Percentiles rank a stretch among this genome's conserved stretches.
These are phyloP conservation scores for Limnephilus lunatus DNA, from an alignment of 2,888 invertebrate genomes.

Conservation along the genomic window DNA sequence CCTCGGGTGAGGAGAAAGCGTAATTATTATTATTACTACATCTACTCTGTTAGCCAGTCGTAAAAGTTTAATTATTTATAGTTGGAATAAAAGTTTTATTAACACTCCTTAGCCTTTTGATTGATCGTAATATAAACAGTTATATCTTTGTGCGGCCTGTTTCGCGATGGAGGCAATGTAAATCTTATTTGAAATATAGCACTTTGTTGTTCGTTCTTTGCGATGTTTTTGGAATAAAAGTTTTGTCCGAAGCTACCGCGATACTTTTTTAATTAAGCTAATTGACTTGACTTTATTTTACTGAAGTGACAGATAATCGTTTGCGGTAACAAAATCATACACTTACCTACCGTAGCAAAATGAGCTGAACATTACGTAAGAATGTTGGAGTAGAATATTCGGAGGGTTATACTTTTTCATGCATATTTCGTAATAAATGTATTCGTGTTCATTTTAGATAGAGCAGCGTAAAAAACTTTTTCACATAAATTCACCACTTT, in stretches of 20 bases:
- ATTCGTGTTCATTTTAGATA: background rate
- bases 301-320: background rate
- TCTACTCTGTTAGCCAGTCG: conserved; percentile 13
- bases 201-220: background rate
- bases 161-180: background rate
- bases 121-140: conserved; percentile 32
- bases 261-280: background rate
- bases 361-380: background rate
- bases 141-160: background rate
- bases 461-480: background rate
- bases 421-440: background rate
- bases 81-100: conserved; percentile 25
- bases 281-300: background rate
- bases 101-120: conserved; percentile 6
- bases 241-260: background rate
- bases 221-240: background rate
- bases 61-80: conserved; percentile 29
- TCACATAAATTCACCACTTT: background rate
- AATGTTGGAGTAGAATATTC: background rate
- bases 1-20: background rate
- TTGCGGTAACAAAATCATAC: background rate
- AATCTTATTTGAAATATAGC: background rate
- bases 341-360: background rate
- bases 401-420: background rate
- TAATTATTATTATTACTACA: background rate